Evolutionary conservation across 2,113 vertebrate species (phyloP).

Genomic region (Cinclus mexicanus): DNA sequence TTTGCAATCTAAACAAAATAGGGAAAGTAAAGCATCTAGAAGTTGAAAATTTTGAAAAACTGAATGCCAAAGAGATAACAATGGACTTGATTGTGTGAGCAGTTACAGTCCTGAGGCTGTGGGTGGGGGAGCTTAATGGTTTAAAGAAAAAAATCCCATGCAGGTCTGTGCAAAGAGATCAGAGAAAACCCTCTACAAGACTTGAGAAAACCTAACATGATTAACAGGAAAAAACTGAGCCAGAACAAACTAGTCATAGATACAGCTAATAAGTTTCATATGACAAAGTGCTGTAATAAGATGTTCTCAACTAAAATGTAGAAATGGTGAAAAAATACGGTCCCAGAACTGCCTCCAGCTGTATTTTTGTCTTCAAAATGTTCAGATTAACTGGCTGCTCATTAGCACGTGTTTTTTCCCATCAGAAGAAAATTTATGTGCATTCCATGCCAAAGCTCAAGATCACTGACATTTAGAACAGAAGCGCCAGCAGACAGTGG

Average conservation of each 20-base stretch:
- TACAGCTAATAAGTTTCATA: not conserved
- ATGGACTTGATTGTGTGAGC: not conserved
- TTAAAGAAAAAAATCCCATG: not conserved
- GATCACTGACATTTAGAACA: not conserved
- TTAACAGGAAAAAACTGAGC: not conserved
- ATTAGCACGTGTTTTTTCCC: not conserved
- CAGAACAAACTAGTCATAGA: not conserved
- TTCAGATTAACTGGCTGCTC: not conserved
- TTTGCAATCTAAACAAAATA: not conserved
- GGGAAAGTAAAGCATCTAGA: not conserved
- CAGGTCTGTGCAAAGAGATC: not conserved
- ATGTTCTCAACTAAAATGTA: not conserved
- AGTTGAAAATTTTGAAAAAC: not conserved
- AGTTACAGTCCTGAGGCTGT: not conserved
- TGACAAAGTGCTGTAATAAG: not conserved
- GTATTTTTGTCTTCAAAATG: conserved; percentile 26
- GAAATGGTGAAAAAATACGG: not conserved
- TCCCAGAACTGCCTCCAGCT: conserved; percentile 1
- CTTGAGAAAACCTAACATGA: not conserved
- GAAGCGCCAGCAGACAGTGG: not conserved
- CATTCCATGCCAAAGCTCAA: not conserved
- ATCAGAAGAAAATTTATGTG: not conserved
- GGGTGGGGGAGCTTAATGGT: not conserved
- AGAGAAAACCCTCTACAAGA: not conserved
- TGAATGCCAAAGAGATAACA: not conserved